Base-by-base conservation (phyloP, 2,113 vertebrate species). In the Bubo scandiacus region DNA sequence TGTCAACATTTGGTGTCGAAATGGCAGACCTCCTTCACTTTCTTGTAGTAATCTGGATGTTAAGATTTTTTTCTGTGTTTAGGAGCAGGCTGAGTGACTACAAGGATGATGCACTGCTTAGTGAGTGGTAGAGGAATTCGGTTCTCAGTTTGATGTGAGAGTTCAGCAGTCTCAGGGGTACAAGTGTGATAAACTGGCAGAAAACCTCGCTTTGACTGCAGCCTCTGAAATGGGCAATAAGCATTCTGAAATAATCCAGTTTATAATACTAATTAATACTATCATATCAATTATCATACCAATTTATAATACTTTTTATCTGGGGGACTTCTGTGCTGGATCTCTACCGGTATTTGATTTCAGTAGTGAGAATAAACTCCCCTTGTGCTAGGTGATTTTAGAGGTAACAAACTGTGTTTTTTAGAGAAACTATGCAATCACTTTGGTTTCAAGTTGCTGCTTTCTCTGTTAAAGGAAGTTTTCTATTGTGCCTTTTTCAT, bases 171-270 rank as follows among this genome's bases (percentile, higher is more conserved):
- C 54, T n/a, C 78, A 58, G 51, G 29, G 9, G 15, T 49, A 34
- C 27, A 70, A 72, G 42, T 10, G 11, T 19, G 19, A 80, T 66
- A 77, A 92, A 85, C 21, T 25, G 51, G 15, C 23, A 92, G 51
- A 62, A 92, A 82, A 2, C 4, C 2, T 45, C 12, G 59, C 68
- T 86, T 73, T 40, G 63, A 15, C 21, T 19, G 12, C 15, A 86
- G 36, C 9, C 10, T 6, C 12, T 2, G 0, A 72, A 61, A n/a
- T 0, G 6, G 27, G 34, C 17, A 71, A 70, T 25, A 6, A 63
- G 4, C 26, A 22, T 29, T 94, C 70, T 59, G 20, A 84, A 65
- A 68, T 47, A 1, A 2, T 40, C 23, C 9, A 29, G 18, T 21
- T 79, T 52, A 68, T 55, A 62, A 49, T 26, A 63, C 11, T 30